Conservation (phyloP, 2,113 vertebrate species). For the Xiphorhynchus elegans region DNA sequence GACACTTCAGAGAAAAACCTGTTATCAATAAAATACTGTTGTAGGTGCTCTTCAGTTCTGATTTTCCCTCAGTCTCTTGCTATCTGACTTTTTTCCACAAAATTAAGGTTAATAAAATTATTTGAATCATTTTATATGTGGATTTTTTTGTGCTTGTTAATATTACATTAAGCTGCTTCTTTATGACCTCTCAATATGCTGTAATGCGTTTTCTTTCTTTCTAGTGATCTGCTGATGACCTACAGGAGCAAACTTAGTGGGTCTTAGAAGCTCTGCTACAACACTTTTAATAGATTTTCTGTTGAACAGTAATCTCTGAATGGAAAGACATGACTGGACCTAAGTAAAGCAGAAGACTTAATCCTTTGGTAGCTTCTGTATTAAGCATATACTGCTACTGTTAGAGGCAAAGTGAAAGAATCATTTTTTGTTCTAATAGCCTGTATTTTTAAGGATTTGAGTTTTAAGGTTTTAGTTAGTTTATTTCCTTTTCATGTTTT, state of each 20-base stretch:
- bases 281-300: background rate
- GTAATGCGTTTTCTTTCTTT: background rate
- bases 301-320: background rate
- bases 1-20: background rate
- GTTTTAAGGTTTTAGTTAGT: background rate
- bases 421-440: background rate
- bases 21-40: background rate
- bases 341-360: background rate
- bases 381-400: background rate
- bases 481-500: background rate
- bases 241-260: background rate
- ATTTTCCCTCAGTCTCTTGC: background rate
- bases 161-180: background rate
- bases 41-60: background rate
- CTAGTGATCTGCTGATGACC: background rate
- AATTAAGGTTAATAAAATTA: background rate
- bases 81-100: background rate
- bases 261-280: background rate
- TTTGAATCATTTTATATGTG: background rate
- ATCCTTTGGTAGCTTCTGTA: background rate
- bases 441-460: background rate
- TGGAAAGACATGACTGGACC: background rate
- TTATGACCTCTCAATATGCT: background rate
- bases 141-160: background rate
- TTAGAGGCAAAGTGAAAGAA: background rate